Evolutionary conservation across 2,888 invertebrate species (phyloP).

Genomic region (Gymnoscelis rufifasciata): DNA sequence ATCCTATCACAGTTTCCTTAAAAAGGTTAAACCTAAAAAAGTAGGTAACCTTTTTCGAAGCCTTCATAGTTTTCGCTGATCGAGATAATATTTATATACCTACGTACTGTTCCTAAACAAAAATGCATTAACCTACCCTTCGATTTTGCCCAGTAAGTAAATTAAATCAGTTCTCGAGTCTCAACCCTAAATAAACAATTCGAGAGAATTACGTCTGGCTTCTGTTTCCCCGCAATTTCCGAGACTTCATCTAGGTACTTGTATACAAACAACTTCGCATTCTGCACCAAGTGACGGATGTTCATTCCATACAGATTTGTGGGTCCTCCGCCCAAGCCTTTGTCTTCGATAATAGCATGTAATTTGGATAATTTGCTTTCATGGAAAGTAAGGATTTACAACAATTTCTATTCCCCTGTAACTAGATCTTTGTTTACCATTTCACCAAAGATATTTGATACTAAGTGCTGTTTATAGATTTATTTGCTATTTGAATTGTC

Average conservation of each 20-base stretch:
- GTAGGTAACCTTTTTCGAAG: too few species aligned
- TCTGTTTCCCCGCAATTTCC: constrained; percentile 55
- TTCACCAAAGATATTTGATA: constrained; percentile 4
- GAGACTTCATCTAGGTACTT: too few species aligned
- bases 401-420: constrained; percentile 10
- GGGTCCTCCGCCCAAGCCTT: constrained; percentile 31
- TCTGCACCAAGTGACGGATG: constrained; percentile 45
- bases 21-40: too few species aligned
- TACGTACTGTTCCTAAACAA: not conserved
- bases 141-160: not conserved
- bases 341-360: constrained; percentile 32
- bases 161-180: not conserved
- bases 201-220: constrained; percentile 46
- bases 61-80: too few species aligned
- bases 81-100: too few species aligned
- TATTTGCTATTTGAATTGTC: too few species aligned
- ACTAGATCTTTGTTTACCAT: constrained; percentile 13
- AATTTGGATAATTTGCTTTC: constrained; percentile 37
- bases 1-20: too few species aligned
- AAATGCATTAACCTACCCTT: not conserved
- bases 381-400: constrained; percentile 30
- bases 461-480: not conserved
- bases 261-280: constrained; percentile 20
- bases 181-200: constrained; percentile 33
- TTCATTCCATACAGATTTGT: constrained; percentile 37